Conservation (phyloP, 2,113 vertebrate species). For the Calyptommatus sinebrachiatus region DNA sequence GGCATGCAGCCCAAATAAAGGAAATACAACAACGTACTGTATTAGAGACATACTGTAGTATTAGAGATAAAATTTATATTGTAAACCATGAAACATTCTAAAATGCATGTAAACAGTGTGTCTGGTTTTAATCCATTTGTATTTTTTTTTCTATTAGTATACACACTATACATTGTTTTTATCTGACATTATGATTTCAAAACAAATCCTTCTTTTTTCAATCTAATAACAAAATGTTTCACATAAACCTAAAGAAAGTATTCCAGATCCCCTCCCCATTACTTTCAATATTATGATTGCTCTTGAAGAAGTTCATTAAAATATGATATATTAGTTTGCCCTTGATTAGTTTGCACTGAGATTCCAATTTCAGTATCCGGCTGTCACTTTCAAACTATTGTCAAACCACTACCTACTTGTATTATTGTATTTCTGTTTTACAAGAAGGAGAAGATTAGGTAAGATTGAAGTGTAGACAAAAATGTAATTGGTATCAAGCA, state of each 20-base stretch:
- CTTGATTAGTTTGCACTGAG: not conserved
- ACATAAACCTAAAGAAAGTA: not conserved
- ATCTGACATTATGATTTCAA: not conserved
- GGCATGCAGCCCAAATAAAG: too few relatives aligned
- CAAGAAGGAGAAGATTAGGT: not conserved
- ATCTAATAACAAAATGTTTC: conserved; percentile 9
- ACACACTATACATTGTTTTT: not conserved
- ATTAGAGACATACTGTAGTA: too few relatives aligned
- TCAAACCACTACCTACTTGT: not conserved
- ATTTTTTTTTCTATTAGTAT: not conserved
- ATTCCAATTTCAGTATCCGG: conserved; percentile 16
- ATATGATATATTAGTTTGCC: conserved; percentile 2
- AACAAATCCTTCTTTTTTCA: not conserved
- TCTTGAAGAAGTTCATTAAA: conserved; percentile 14
- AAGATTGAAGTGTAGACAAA: conserved; percentile 2
- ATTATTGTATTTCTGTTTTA: conserved; percentile 18
- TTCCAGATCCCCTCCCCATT: not conserved
- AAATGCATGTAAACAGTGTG: not conserved
- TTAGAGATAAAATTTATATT: too few relatives aligned
- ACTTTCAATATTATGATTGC: conserved; percentile 3
- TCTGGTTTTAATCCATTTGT: not conserved
- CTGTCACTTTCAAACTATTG: conserved; percentile 16
- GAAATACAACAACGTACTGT: too few relatives aligned
- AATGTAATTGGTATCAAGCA: not conserved
- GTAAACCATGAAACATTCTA: too few relatives aligned